Percentiles rank a stretch among this genome's conserved stretches.
Evolutionary conservation across 2,113 vertebrate species (phyloP).

Genomic region (Trematomus loennbergii): DNA sequence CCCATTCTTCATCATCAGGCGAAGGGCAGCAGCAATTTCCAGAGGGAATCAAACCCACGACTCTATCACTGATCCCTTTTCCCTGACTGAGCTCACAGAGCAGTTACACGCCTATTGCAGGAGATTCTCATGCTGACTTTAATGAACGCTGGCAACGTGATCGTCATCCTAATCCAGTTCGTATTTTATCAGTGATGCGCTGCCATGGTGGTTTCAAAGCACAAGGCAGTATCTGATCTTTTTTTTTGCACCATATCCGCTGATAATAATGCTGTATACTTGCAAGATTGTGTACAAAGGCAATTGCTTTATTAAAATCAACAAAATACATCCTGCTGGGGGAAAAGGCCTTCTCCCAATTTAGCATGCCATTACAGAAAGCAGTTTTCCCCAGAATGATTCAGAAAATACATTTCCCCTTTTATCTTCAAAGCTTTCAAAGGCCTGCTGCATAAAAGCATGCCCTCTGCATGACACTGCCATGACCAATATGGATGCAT

Average conservation of each 20-base stretch:
- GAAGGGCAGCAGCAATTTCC: slow-evolving; percentile 4
- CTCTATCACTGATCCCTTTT: slow-evolving; percentile 27
- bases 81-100: slow-evolving; percentile 13
- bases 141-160: slow-evolving; percentile 27
- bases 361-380: neutral
- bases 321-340: neutral
- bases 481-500: neutral
- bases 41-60: slow-evolving; percentile 38
- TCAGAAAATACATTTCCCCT: neutral
- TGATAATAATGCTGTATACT: neutral
- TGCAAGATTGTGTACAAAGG: neutral
- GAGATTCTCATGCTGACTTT: slow-evolving; percentile 35
- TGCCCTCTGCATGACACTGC: neutral
- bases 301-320: neutral
- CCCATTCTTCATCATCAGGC: slow-evolving; percentile 9
- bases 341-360: neutral
- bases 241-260: neutral
- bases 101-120: slow-evolving; percentile 44
- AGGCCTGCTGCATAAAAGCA: slow-evolving; percentile 1
- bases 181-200: neutral
- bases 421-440: neutral
- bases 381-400: neutral
- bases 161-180: slow-evolving; percentile 31
- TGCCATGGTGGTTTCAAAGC: slow-evolving; percentile 12
- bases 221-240: slow-evolving; percentile 2